These are phyloP conservation scores for Neogobius melanostomus DNA, from an alignment of 2,113 vertebrate species.

Conservation along the genomic window DNA sequence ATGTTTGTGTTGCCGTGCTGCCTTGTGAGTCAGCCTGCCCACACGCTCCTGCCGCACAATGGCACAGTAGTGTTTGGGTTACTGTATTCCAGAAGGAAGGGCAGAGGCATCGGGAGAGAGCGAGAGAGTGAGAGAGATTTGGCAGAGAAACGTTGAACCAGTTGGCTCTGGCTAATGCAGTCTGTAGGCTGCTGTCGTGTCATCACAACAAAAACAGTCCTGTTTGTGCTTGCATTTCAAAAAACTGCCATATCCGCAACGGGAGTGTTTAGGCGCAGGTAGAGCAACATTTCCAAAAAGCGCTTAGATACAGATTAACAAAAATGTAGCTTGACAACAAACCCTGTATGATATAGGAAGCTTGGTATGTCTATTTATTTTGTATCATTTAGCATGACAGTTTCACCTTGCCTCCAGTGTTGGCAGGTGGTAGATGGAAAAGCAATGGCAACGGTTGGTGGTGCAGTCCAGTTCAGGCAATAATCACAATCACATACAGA, in stretches of 20 bases:
- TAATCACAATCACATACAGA: too few relatives aligned
- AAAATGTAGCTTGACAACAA: too few relatives aligned
- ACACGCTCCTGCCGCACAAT: conserved; percentile 23
- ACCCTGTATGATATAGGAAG: too few relatives aligned
- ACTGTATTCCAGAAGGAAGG: conserved; percentile 31
- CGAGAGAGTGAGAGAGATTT: background rate
- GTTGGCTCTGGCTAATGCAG: conserved; percentile 32
- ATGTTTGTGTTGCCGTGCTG: conserved; percentile 9
- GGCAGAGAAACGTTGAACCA: conserved; percentile 19
- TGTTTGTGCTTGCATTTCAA: background rate
- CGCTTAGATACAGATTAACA: too few relatives aligned
- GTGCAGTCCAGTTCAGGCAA: too few relatives aligned
- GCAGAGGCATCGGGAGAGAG: background rate
- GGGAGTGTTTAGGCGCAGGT: conserved; percentile 1
- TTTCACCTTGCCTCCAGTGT: too few relatives aligned
- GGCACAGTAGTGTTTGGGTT: conserved; percentile 21
- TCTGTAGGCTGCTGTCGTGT: conserved; percentile 23
- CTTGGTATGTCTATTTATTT: too few relatives aligned
- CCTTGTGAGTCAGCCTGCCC: conserved; percentile 53
- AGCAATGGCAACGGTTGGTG: too few relatives aligned
- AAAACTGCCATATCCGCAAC: conserved; percentile 3
- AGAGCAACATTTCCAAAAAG: background rate
- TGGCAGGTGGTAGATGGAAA: too few relatives aligned
- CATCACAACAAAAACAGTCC: conserved; percentile 15
- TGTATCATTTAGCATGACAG: too few relatives aligned